Evolutionary conservation across 2,113 vertebrate genomes (phyloP), one percentile per base, ranked within the genome.

Genomic region (Leucopsar rothschildi): DNA sequence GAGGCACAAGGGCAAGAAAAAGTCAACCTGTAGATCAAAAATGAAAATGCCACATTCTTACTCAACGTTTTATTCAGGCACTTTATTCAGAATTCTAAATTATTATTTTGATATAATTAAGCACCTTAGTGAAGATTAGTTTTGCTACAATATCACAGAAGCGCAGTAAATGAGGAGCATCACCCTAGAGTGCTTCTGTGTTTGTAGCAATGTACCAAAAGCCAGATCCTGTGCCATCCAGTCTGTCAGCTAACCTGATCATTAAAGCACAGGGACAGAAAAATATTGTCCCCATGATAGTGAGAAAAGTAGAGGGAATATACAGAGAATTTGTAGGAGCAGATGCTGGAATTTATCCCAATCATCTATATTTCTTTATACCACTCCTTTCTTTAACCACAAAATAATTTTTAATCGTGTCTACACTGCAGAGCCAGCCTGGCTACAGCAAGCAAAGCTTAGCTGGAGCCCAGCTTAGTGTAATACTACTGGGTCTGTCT

Each of bases 201-300:
- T 39, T 14, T 31, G 22, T 44, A 68, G 11, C 27, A 15, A 35
- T 0, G 0, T 21, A 45, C 5, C 17, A 22, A 37, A 68, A 84
- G n/a, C 5, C 55, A 80, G 68, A 20, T 77, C 64, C 16, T 73
- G 21, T 16, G 40, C 21, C 16, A 57, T 12, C 4, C 23, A 59
- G 35, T 20, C 70, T 60, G 57, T 52, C 40, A 52, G 25, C 45
- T 73, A 29, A 53, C 12, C 21, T 37, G n/a, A 4, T 14, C 50
- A 77, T 1, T 64, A 50, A 81, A 72, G 25, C 37, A 52, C 25
- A 83, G 28, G n/a, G 47, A 59, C 68, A 52, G 50, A 9, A 52
- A 39, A 19, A 39, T 52, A 63, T 37, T 53, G 18, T 28, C 55
- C 28, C 29, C 72, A 5, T 2, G 2, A 64, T 49, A 72, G 12